A percentile compares a stretch with the other conserved stretches of the same genome.
phyloP scores from a whole-genome alignment of 1,140 invertebrate genomes.

The Sminthurides bifidus region DNA sequence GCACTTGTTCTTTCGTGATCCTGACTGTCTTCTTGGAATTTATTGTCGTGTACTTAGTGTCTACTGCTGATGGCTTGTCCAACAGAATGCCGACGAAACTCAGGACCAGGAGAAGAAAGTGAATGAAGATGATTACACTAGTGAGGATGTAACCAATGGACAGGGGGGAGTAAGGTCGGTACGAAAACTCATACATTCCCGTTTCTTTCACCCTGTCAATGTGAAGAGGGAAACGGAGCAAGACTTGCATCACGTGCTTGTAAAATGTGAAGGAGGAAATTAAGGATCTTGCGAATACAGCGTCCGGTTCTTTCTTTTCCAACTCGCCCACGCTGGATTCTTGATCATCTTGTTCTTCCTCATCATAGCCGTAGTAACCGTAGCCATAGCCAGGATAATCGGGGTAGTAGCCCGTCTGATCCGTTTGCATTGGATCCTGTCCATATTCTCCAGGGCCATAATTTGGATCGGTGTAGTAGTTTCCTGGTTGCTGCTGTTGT shows the following conservation, averaged over 20 bases:
- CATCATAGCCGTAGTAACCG: not conserved
- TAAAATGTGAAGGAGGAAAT: not conserved
- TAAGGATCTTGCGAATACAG: not conserved
- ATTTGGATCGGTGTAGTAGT: no score
- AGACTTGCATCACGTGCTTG: not conserved
- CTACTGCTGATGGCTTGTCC: not conserved
- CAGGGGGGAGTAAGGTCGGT: not conserved
- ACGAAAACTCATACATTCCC: not conserved
- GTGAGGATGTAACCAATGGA: not conserved
- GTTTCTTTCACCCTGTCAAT: not conserved
- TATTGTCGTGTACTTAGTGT: not conserved
- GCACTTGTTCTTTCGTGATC: no score
- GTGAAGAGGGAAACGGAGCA: not conserved
- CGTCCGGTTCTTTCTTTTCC: constrained; percentile 71
- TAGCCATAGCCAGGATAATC: no score
- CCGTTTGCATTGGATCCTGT: no score
- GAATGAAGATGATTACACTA: not conserved
- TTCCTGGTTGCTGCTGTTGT: no score
- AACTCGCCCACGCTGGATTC: constrained; percentile 65
- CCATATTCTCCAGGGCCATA: no score
- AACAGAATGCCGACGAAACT: not conserved
- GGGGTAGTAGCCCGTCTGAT: no score
- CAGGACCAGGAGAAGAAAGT: not conserved
- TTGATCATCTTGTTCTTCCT: not conserved
- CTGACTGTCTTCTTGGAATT: no score